A percentile compares a stretch with the other conserved stretches of the same genome.
Evolutionary conservation across 2,113 vertebrate genomes (phyloP).

Genomic region (Poicephalus gulielmi): DNA sequence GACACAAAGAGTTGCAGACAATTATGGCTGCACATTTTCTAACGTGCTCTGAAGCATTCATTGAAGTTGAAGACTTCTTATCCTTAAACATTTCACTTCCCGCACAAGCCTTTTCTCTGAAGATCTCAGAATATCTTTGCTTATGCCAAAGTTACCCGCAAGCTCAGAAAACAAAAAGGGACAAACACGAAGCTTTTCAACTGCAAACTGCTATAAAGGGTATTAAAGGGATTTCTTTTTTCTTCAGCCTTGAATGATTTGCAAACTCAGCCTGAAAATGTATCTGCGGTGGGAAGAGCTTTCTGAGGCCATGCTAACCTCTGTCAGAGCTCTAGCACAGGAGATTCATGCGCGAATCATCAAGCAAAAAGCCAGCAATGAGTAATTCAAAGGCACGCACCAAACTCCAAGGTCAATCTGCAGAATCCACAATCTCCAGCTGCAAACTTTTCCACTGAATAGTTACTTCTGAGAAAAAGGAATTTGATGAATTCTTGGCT

Average conservation of each 20-base stretch:
- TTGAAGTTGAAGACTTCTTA: slow-evolving; percentile 29
- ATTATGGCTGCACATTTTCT: slow-evolving; percentile 13
- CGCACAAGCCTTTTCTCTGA: slow-evolving; percentile 1
- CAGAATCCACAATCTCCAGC: slow-evolving; percentile 40
- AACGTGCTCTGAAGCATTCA: not conserved
- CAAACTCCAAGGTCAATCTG: slow-evolving; percentile 38
- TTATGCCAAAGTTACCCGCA: not conserved
- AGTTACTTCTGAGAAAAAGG: slow-evolving; percentile 51
- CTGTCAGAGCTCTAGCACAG: not conserved
- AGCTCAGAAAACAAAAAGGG: slow-evolving; percentile 28
- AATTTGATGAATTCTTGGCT: slow-evolving; percentile 57
- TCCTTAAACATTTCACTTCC: slow-evolving; percentile 17
- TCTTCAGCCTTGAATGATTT: slow-evolving; percentile 28
- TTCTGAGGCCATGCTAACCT: slow-evolving; percentile 5
- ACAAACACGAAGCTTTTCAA: slow-evolving; percentile 31
- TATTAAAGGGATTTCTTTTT: not conserved
- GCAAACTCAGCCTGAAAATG: slow-evolving; percentile 44
- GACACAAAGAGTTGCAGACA: not conserved
- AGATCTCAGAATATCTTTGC: not conserved
- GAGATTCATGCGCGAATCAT: slow-evolving; percentile 31
- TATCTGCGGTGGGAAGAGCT: not conserved
- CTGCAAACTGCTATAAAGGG: not conserved
- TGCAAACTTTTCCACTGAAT: slow-evolving; percentile 57
- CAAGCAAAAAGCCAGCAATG: slow-evolving; percentile 45
- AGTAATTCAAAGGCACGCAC: slow-evolving; percentile 45